Percentiles rank a stretch among this genome's conserved stretches.
Evolutionary conservation across 2,888 invertebrate genomes (phyloP).

Genomic region (Microchrysa polita): DNA sequence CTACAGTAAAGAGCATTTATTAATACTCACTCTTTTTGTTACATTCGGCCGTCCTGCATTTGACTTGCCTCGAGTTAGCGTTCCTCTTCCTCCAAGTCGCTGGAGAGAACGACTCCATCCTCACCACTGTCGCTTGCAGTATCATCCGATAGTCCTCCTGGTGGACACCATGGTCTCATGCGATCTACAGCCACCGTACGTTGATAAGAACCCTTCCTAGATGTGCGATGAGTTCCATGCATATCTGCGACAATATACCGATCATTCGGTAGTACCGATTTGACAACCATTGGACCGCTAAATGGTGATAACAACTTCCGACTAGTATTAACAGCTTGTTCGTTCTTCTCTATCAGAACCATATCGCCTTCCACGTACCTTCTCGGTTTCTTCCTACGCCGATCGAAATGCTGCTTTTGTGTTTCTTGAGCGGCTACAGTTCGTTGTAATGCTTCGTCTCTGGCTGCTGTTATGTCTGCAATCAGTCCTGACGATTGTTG

Average conservation of each 20-base stretch:
- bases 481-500: background rate
- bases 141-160: background rate
- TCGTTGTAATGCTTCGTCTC: slow-evolving; percentile 16
- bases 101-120: background rate
- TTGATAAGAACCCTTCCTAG: slow-evolving; percentile 31
- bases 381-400: slow-evolving; percentile 35
- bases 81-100: background rate
- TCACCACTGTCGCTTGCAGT: slow-evolving; percentile 6
- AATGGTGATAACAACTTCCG: slow-evolving; percentile 54
- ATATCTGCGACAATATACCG: slow-evolving; percentile 53
- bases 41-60: slow-evolving; percentile 10
- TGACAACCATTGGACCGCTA: too few relatives aligned
- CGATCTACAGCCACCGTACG: slow-evolving; percentile 42
- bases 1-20: too few relatives aligned
- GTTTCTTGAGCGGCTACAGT: slow-evolving; percentile 44
- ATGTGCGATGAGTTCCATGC: slow-evolving; percentile 19
- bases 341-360: slow-evolving; percentile 53
- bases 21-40: too few relatives aligned
- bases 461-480: slow-evolving; percentile 25
- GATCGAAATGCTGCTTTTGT: slow-evolving; percentile 44
- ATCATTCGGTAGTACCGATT: slow-evolving; percentile 52
- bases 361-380: slow-evolving; percentile 51
- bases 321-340: slow-evolving; percentile 49
- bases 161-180: slow-evolving; percentile 36
- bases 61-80: background rate